Percentiles rank a stretch among this genome's conserved stretches.
Conservation (phyloP, 2,113 vertebrate genomes). For the Strigops habroptila region DNA sequence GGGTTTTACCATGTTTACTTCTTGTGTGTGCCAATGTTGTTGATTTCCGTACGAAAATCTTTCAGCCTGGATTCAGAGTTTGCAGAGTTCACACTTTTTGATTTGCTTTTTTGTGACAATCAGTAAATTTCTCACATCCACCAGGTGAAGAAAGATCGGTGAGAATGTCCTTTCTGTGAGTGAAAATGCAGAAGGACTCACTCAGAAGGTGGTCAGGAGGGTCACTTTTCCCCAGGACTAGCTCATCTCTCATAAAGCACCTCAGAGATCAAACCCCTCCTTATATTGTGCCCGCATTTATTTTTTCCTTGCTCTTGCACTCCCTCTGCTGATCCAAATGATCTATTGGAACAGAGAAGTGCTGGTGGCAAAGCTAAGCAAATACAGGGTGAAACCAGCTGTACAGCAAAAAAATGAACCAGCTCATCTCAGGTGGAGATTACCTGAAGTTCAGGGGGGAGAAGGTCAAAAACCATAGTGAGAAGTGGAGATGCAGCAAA, state of each 20-base stretch:
- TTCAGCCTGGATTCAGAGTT: neutral
- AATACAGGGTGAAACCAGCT: neutral
- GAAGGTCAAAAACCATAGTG: neutral
- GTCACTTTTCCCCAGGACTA: neutral
- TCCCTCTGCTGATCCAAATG: constrained; percentile 40
- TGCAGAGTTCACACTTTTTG: neutral
- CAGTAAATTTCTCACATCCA: neutral
- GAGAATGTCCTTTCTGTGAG: neutral
- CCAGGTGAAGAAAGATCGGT: neutral
- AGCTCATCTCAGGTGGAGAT: neutral
- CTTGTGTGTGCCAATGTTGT: neutral
- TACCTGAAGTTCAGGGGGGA: neutral
- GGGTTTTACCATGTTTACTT: neutral
- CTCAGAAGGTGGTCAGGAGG: neutral
- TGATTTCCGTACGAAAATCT: neutral
- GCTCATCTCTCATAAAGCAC: neutral
- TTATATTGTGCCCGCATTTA: accelerated
- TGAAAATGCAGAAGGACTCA: neutral
- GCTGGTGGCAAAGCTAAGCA: neutral
- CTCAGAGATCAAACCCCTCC: neutral
- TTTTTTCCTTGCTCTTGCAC: constrained; percentile 40
- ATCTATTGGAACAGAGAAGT: neutral
- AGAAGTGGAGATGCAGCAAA: neutral
- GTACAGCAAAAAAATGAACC: neutral
- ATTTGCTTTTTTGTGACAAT: neutral